Evolutionary conservation across 2,888 invertebrate genomes (phyloP).

Genomic region (Eristalis arbustorum): DNA sequence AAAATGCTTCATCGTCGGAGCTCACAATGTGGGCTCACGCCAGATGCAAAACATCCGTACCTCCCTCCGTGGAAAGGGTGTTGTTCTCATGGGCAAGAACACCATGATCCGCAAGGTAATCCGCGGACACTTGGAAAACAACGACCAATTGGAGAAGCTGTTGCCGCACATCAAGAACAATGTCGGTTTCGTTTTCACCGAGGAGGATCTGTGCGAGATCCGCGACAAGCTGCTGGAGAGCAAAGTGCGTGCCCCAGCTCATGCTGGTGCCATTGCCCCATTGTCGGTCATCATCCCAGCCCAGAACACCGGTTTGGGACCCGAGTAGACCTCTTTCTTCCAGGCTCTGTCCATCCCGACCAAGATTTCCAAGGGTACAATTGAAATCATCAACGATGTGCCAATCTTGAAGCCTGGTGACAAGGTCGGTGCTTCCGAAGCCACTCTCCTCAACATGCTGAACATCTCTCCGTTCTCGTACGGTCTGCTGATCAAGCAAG

Average conservation of each 20-base stretch:
- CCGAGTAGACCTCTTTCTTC: too few species aligned
- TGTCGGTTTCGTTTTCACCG: slow-evolving; percentile 99
- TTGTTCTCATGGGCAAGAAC: slow-evolving; percentile 99
- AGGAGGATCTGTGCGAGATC: slow-evolving; percentile 94
- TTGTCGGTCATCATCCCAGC: slow-evolving; percentile 98
- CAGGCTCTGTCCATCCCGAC: too few species aligned
- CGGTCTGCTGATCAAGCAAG: too few species aligned
- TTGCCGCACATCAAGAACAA: slow-evolving; percentile 98
- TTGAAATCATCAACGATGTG: too few species aligned
- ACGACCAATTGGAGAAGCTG: slow-evolving; percentile 95
- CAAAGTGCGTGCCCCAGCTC: slow-evolving; percentile 98
- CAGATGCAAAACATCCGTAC: slow-evolving; percentile 99
- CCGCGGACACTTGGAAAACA: slow-evolving; percentile 96
- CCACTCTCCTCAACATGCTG: too few species aligned
- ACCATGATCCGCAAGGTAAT: slow-evolving; percentile 99
- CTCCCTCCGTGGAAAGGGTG: slow-evolving; percentile 92
- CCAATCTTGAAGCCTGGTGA: too few species aligned
- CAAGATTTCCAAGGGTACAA: too few species aligned
- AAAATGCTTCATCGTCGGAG: slow-evolving; percentile 99
- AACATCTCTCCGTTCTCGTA: too few species aligned
- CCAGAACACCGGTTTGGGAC: too few species aligned
- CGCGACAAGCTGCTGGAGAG: slow-evolving; percentile 96
- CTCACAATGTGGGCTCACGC: slow-evolving; percentile 99
- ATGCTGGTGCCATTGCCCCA: slow-evolving; percentile 98
- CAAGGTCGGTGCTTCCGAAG: too few species aligned